phyloP scores from a whole-genome alignment of 1,140 invertebrate genomes.

The Lutraria rhynchaena region DNA sequence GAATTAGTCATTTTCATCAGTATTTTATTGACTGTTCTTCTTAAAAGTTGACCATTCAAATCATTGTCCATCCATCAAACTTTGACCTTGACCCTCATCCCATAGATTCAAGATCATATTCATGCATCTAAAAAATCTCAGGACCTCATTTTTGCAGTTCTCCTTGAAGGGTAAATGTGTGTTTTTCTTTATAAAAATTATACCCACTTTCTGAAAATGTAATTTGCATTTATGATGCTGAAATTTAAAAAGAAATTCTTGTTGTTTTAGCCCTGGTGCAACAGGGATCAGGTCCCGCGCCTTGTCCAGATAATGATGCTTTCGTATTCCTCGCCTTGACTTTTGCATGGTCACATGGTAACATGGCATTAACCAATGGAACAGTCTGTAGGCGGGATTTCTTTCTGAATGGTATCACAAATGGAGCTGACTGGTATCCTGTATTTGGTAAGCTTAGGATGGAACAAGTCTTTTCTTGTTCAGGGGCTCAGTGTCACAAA shows the following conservation, averaged over 20 bases:
- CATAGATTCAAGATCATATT: too few relatives aligned
- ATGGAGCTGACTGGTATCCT: slow-evolving; percentile 93
- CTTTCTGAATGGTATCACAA: slow-evolving; percentile 87
- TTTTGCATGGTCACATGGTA: slow-evolving; percentile 79
- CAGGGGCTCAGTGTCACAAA: too few relatives aligned
- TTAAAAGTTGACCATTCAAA: too few relatives aligned
- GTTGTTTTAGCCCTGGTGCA: neutral
- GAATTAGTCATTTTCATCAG: too few relatives aligned
- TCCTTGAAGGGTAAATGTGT: neutral
- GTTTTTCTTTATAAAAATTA: neutral
- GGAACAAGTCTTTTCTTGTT: too few relatives aligned
- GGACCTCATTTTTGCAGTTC: neutral
- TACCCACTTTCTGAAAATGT: neutral
- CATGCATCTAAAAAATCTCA: too few relatives aligned
- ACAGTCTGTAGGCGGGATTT: slow-evolving; percentile 51
- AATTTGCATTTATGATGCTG: too few relatives aligned
- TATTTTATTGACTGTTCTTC: too few relatives aligned
- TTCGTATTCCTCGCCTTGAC: slow-evolving; percentile 70
- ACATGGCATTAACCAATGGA: slow-evolving; percentile 74
- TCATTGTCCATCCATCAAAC: too few relatives aligned
- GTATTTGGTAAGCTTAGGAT: slow-evolving; percentile 84
- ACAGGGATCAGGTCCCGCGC: slow-evolving; percentile 13
- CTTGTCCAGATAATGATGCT: slow-evolving; percentile 79
- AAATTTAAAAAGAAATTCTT: neutral
- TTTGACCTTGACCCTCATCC: too few relatives aligned